Evolutionary conservation across 2,888 invertebrate genomes (phyloP).

Genomic region (Chymomyza fuscimana): DNA sequence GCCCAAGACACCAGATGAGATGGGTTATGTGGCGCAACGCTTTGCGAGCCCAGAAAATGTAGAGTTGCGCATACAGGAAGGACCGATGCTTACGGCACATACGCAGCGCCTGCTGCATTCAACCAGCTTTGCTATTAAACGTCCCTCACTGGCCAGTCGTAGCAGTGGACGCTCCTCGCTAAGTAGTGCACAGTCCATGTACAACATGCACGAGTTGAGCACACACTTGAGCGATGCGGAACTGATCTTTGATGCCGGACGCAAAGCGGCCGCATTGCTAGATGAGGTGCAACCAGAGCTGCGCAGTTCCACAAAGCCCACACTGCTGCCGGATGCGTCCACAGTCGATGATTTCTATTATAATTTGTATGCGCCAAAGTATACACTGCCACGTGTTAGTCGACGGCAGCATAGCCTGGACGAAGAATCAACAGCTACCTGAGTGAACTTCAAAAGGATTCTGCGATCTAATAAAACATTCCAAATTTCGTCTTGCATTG

Average conservation of each 20-base stretch:
- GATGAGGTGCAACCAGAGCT: constrained; percentile 80
- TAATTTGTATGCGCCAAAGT: constrained; percentile 63
- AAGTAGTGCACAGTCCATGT: constrained; percentile 73
- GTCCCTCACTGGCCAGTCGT: constrained; percentile 71
- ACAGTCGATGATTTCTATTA: constrained; percentile 53
- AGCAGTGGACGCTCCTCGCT: constrained; percentile 61
- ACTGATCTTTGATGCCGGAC: constrained; percentile 52
- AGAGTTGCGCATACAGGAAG: constrained; percentile 53
- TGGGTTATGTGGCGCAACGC: constrained; percentile 61
- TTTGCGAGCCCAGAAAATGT: constrained; percentile 50
- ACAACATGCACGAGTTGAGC: constrained; percentile 73
- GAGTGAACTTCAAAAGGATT: constrained; percentile 15
- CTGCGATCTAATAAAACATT: neutral
- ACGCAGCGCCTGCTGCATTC: constrained; percentile 72
- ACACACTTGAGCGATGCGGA: constrained; percentile 62
- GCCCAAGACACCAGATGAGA: constrained; percentile 45
- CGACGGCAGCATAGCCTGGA: constrained; percentile 52
- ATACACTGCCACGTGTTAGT: constrained; percentile 50
- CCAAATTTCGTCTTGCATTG: neutral
- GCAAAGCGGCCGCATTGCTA: constrained; percentile 70
- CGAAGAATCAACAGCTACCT: constrained; percentile 52
- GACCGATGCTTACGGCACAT: constrained; percentile 55
- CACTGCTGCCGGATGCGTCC: constrained; percentile 22
- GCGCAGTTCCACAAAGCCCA: constrained; percentile 80
- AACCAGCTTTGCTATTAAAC: constrained; percentile 78